phyloP scores from a whole-genome alignment of 2,888 invertebrate species.

The Acrocera orbiculus region DNA sequence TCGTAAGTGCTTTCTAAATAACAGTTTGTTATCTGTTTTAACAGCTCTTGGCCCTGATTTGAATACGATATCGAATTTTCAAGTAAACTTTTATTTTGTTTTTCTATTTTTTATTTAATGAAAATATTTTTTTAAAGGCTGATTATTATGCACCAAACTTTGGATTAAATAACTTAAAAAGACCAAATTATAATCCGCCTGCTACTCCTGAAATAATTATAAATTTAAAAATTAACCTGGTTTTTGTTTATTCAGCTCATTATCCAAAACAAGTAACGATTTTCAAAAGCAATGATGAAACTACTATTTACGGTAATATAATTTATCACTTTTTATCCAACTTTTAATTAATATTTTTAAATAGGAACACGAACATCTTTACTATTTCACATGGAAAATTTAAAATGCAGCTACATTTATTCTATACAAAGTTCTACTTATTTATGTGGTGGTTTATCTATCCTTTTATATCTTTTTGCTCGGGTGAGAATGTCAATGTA shows the following conservation, averaged over 20 bases:
- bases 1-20: slow-evolving; percentile 19
- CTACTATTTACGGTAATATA: too few relatives aligned
- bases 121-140: slow-evolving; percentile 9
- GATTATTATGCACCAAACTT: slow-evolving; percentile 27
- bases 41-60: slow-evolving; percentile 31
- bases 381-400: too few relatives aligned
- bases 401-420: too few relatives aligned
- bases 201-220: too few relatives aligned
- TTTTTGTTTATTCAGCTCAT: slow-evolving; percentile 45
- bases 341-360: too few relatives aligned
- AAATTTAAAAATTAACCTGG: too few relatives aligned
- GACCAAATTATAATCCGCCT: too few relatives aligned
- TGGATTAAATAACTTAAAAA: slow-evolving; percentile 21
- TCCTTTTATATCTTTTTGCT: slow-evolving; percentile 49
- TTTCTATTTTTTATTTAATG: background rate
- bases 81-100: slow-evolving; percentile 14
- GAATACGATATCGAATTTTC: slow-evolving; percentile 24
- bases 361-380: too few relatives aligned
- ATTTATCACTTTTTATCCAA: too few relatives aligned
- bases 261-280: too few relatives aligned
- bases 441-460: slow-evolving; percentile 40
- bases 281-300: too few relatives aligned
- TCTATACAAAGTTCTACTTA: slow-evolving; percentile 25
- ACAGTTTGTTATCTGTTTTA: slow-evolving; percentile 20
- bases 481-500: slow-evolving; percentile 30